Percentiles rank a stretch among this genome's conserved stretches.
Conservation (phyloP, 1,140 invertebrate species). For the Trichonephila clavipes region DNA sequence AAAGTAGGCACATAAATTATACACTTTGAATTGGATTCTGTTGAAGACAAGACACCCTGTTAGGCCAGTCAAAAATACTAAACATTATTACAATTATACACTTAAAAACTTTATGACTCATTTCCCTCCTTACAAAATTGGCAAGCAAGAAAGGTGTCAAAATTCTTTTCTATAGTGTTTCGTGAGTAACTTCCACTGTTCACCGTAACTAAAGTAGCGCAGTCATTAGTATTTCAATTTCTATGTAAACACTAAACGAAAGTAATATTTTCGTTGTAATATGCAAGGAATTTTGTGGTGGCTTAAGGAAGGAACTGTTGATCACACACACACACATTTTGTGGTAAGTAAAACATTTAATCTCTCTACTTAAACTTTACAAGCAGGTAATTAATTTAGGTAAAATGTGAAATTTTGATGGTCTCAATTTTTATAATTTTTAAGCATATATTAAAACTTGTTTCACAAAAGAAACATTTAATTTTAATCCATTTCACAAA, state of each 20-base stretch:
- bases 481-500: too few relatives aligned
- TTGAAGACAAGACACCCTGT: too few relatives aligned
- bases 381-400: slow-evolving; percentile 50
- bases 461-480: not conserved
- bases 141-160: not conserved
- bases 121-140: too few relatives aligned
- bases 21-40: too few relatives aligned
- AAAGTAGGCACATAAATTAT: too few relatives aligned
- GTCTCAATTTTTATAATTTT: not conserved
- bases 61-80: too few relatives aligned
- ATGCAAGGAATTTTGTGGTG: slow-evolving; percentile 54
- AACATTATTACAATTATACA: too few relatives aligned
- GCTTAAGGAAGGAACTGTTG: not conserved
- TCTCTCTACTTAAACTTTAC: slow-evolving; percentile 8
- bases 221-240: not conserved
- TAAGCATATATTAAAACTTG: not conserved
- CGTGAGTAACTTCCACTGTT: not conserved
- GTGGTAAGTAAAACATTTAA: slow-evolving; percentile 27
- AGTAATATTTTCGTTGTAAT: not conserved
- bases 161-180: not conserved
- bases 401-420: slow-evolving; percentile 49
- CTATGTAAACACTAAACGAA: not conserved
- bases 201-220: not conserved
- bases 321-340: too few relatives aligned
- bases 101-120: too few relatives aligned